These are phyloP conservation scores for Resseliella maxima DNA, from an alignment of 2,888 invertebrate species.

Conservation along the genomic window DNA sequence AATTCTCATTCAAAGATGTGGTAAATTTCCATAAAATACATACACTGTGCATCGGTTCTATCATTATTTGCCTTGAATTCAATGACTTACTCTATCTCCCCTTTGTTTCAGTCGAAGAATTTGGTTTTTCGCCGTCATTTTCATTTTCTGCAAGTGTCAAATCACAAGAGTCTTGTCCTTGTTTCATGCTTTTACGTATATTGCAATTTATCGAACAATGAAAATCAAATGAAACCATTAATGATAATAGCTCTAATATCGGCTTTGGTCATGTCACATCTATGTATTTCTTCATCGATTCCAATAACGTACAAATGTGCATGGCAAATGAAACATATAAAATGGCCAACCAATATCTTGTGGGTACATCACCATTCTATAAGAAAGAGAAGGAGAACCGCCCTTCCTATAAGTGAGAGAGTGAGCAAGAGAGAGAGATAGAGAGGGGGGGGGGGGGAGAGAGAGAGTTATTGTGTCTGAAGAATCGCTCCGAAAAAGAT, in stretches of 20 bases:
- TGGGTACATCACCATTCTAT: neutral
- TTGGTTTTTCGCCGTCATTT: neutral
- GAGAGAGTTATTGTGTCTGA: neutral
- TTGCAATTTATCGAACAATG: conserved; percentile 34
- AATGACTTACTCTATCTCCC: neutral
- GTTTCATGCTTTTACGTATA: neutral
- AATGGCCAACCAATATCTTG: conserved; percentile 36
- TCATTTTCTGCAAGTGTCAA: neutral
- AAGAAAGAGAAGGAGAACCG: neutral
- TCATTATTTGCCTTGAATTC: no score
- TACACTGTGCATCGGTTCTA: neutral
- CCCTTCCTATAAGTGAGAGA: neutral
- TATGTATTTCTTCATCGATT: neutral
- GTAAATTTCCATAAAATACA: conserved; percentile 52
- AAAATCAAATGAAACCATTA: conserved; percentile 55
- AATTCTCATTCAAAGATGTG: neutral
- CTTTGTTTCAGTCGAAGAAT: neutral
- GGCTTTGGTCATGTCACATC: conserved; percentile 26
- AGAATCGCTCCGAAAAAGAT: neutral
- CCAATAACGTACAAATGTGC: neutral
- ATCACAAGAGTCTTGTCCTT: neutral
- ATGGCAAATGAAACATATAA: conserved; percentile 6
- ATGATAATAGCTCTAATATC: conserved; percentile 48
- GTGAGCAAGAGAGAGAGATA: neutral
- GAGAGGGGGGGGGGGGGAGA: neutral